These are phyloP conservation scores for Arrhopalites spinosus DNA, from an alignment of 2,888 invertebrate species.

Conservation along the genomic window DNA sequence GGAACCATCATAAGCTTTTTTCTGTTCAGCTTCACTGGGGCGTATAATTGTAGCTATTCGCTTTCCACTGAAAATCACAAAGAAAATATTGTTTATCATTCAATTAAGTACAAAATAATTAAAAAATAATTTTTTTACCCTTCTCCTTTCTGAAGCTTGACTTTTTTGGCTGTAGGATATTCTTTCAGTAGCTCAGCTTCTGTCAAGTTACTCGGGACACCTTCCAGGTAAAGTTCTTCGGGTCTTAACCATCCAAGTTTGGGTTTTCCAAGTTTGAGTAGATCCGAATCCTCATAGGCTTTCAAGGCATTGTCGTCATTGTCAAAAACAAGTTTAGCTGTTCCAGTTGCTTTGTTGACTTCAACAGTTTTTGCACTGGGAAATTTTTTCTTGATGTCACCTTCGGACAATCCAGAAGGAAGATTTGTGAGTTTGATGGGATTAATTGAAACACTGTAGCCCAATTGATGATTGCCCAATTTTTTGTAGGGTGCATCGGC, in stretches of 20 bases:
- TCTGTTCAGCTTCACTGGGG: background rate
- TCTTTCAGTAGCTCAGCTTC: background rate
- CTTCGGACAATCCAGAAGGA: background rate
- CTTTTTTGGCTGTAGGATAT: conserved; percentile 1
- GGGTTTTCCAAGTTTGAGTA: background rate
- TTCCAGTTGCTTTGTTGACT: background rate
- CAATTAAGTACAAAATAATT: background rate
- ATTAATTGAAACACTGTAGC: background rate
- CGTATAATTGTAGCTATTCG: background rate
- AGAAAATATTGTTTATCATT: background rate
- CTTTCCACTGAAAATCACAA: background rate
- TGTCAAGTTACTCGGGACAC: background rate
- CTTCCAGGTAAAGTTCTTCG: background rate
- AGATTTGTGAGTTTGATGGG: background rate
- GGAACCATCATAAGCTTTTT: background rate
- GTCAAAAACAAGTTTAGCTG: background rate
- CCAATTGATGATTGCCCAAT: conserved; percentile 1
- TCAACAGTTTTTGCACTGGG: background rate
- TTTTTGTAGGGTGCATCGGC: conserved; percentile 4
- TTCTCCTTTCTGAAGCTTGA: background rate
- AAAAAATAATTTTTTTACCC: background rate
- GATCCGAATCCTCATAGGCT: background rate
- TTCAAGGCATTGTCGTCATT: background rate
- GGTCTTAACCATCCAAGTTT: conserved; percentile 11
- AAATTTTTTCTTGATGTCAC: conserved; percentile 1